phyloP scores from a whole-genome alignment of 2,113 vertebrate genomes.

The Mesoclemmys tuberculata region DNA sequence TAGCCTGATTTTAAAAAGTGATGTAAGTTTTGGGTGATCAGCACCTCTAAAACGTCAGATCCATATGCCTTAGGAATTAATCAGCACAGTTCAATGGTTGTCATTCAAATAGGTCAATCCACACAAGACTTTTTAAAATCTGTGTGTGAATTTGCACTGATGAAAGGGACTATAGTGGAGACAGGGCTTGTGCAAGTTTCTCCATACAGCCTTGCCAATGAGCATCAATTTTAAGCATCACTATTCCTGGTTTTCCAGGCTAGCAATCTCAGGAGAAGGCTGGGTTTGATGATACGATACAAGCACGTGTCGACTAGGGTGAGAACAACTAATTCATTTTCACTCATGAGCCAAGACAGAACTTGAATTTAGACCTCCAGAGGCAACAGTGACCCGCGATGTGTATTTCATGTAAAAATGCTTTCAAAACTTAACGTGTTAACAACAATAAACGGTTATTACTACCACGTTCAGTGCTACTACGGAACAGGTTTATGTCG shows the following conservation, averaged over 20 bases:
- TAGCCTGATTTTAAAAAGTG: constrained; percentile 1
- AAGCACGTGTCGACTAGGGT: background rate
- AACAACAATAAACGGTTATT: background rate
- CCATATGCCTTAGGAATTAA: background rate
- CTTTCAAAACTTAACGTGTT: background rate
- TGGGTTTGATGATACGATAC: background rate
- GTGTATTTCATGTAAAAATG: background rate
- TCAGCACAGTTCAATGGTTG: accelerated
- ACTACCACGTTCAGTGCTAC: background rate
- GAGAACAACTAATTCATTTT: background rate
- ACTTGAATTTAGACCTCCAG: constrained; percentile 8
- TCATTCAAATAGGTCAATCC: background rate
- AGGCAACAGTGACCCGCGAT: background rate
- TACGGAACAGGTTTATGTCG: background rate
- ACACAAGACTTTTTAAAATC: background rate
- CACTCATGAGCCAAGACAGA: background rate
- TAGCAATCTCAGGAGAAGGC: background rate
- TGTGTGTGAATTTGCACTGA: background rate
- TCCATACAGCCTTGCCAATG: background rate
- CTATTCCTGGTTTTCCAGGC: background rate
- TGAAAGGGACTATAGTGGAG: background rate
- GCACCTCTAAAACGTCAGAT: background rate
- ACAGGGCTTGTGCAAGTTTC: background rate
- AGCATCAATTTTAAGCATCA: background rate
- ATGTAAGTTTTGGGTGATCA: background rate